Evolutionary conservation across 1,140 invertebrate genomes (phyloP).

Genomic region (Papilio helenus): DNA sequence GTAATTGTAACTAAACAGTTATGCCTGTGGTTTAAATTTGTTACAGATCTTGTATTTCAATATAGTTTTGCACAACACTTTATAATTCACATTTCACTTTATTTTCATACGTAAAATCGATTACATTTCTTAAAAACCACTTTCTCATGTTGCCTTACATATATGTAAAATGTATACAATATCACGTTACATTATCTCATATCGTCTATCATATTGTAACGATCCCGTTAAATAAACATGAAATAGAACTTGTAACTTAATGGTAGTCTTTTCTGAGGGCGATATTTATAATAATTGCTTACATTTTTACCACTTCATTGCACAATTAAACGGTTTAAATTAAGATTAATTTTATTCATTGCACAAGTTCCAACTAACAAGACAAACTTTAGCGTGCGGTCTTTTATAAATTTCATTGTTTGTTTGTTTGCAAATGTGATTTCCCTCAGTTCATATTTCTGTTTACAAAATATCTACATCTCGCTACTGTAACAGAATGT

Average conservation of each 20-base stretch:
- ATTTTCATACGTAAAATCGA: too few species aligned
- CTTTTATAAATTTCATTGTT: not conserved
- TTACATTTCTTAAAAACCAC: too few species aligned
- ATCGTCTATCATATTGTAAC: not conserved
- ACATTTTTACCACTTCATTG: not conserved
- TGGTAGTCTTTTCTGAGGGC: too few species aligned
- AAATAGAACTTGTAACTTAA: not conserved
- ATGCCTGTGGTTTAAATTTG: too few species aligned
- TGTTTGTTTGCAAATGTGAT: not conserved
- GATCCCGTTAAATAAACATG: not conserved
- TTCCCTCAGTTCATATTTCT: not conserved
- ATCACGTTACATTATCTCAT: too few species aligned
- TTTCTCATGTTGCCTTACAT: too few species aligned
- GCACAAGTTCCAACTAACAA: not conserved
- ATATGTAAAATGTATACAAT: too few species aligned
- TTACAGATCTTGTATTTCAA: too few species aligned
- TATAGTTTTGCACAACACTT: too few species aligned
- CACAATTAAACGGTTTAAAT: not conserved
- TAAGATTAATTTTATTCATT: not conserved
- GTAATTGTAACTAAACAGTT: too few species aligned
- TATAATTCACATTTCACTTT: too few species aligned
- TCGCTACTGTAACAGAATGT: not conserved
- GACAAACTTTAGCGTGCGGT: not conserved
- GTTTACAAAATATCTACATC: constrained; percentile 11
- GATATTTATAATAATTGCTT: not conserved